Evolutionary conservation across 2,113 vertebrate species (phyloP).

Genomic region (Tinamus guttatus): DNA sequence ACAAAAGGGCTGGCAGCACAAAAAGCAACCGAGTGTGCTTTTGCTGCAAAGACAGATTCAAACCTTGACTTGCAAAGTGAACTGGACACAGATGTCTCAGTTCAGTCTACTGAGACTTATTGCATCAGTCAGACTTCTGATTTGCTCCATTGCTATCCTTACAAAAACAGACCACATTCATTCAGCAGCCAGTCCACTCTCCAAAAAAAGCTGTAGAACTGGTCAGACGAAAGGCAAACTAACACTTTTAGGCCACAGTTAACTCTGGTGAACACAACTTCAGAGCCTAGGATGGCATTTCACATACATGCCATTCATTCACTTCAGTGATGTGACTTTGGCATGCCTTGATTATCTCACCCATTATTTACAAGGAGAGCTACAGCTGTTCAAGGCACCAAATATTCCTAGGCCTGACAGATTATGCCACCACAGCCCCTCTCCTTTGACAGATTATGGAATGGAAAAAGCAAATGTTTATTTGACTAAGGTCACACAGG

Average conservation of each 20-base stretch:
- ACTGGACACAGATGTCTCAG: neutral
- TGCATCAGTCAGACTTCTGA: neutral
- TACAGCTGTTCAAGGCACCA: neutral
- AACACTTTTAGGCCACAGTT: neutral
- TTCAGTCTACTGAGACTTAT: neutral
- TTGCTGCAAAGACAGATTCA: neutral
- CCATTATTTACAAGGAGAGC: neutral
- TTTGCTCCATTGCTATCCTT: neutral
- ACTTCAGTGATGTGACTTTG: neutral
- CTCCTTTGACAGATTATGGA: neutral
- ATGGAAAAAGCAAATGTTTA: neutral
- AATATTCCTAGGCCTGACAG: neutral
- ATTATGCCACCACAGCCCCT: neutral
- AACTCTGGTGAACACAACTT: neutral
- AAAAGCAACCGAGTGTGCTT: neutral
- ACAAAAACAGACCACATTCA: neutral
- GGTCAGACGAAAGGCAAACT: neutral
- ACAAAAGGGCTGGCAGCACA: neutral
- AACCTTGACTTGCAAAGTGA: neutral
- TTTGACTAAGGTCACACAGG: neutral
- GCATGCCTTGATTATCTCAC: neutral
- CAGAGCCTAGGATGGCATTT: neutral
- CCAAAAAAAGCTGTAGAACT: neutral
- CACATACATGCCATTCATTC: neutral
- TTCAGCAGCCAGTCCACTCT: neutral